Percentiles rank a stretch among this genome's conserved stretches.
Conservation (phyloP, 2,113 vertebrate species). For the Ageneiosus marmoratus region DNA sequence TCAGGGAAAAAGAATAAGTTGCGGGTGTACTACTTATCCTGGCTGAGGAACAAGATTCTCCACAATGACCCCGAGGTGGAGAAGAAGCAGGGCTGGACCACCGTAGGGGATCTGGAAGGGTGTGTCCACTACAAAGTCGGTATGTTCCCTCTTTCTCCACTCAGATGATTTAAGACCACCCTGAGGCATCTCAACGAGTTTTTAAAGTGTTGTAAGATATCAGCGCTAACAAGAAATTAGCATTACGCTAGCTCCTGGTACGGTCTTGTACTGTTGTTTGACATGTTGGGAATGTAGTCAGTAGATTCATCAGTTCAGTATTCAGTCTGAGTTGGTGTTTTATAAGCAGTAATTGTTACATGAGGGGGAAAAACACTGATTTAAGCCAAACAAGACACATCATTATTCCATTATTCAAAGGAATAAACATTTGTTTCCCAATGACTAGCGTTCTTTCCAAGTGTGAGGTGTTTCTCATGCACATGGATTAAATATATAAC, state of each 20-base stretch:
- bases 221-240: not conserved
- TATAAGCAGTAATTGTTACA: no score
- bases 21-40: conserved; percentile 97
- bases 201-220: not conserved
- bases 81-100: conserved; percentile 98
- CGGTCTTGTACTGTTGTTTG: not conserved
- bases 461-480: no score
- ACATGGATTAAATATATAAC: no score
- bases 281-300: not conserved
- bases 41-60: conserved; percentile 98
- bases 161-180: no score
- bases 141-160: conserved; percentile 65
- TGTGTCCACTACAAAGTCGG: conserved; percentile 98
- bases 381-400: no score
- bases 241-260: not conserved
- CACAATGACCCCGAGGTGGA: conserved; percentile 98
- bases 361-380: no score
- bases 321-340: no score
- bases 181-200: not conserved
- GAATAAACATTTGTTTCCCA: no score
- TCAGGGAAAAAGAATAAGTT: conserved; percentile 98
- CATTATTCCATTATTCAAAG: no score
- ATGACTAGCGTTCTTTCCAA: no score
- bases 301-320: no score
- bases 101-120: conserved; percentile 93